phyloP scores from a whole-genome alignment of 2,888 invertebrate genomes.

The Autographa gamma region DNA sequence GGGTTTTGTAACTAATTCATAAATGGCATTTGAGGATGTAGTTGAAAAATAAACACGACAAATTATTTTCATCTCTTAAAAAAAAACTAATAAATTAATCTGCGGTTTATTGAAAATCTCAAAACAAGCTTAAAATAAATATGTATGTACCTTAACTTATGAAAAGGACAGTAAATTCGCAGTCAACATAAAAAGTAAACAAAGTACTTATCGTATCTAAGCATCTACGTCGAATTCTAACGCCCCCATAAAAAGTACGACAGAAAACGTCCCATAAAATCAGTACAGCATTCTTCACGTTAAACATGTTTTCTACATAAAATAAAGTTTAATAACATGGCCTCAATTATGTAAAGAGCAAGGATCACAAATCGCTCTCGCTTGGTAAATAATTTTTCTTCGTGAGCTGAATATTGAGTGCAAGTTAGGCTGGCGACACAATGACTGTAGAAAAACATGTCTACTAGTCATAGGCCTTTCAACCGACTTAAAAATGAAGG shows the following conservation, averaged over 20 bases:
- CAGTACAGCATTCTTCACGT: slow-evolving; percentile 36
- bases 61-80: too few species aligned
- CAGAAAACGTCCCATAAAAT: slow-evolving; percentile 41
- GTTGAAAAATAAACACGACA: too few species aligned
- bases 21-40: too few species aligned
- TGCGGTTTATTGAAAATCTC: neutral
- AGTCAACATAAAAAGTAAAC: neutral
- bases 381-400: slow-evolving; percentile 60
- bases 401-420: slow-evolving; percentile 57
- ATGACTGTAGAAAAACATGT: neutral
- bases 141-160: too few species aligned
- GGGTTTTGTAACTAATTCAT: too few species aligned
- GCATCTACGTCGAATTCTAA: slow-evolving; percentile 5
- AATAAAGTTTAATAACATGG: slow-evolving; percentile 46
- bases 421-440: slow-evolving; percentile 24
- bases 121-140: too few species aligned
- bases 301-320: slow-evolving; percentile 43
- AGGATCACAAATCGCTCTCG: slow-evolving; percentile 57
- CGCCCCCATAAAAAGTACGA: slow-evolving; percentile 23
- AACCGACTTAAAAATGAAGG: too few species aligned
- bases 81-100: too few species aligned
- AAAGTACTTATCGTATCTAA: neutral
- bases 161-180: neutral
- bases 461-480: too few species aligned
- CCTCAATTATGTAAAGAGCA: slow-evolving; percentile 59